Evolutionary conservation across 2,113 vertebrate genomes (phyloP).

Genomic region (Talpa occidentalis): DNA sequence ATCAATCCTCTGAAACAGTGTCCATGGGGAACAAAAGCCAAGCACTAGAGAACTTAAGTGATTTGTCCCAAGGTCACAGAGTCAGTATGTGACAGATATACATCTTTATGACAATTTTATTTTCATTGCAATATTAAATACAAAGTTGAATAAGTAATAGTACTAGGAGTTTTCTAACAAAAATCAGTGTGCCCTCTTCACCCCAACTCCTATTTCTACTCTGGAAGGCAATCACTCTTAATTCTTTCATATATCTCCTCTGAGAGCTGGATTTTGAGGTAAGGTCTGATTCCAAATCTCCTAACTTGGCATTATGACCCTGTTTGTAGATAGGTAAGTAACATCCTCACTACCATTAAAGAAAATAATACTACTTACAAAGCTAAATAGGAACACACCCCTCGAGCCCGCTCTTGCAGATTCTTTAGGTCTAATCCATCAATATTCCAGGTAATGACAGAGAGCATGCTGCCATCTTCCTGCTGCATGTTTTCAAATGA

Average conservation of each 20-base stretch:
- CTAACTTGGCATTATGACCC: neutral
- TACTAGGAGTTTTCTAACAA: neutral
- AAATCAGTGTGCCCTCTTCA: neutral
- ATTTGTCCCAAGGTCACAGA: neutral
- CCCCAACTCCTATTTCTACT: neutral
- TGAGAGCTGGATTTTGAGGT: neutral
- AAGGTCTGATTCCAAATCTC: neutral
- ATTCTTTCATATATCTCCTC: neutral
- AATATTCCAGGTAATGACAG: conserved; percentile 95
- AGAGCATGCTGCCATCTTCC: conserved; percentile 88
- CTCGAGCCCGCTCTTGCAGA: conserved; percentile 90
- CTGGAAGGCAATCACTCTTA: neutral
- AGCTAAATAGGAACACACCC: conserved; percentile 91
- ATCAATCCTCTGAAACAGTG: neutral
- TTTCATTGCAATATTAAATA: neutral
- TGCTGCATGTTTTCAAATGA: conserved; percentile 54
- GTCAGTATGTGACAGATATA: neutral
- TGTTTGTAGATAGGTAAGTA: neutral
- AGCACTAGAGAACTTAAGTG: neutral
- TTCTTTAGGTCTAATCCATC: conserved; percentile 93
- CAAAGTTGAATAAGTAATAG: neutral
- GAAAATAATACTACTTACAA: conserved; percentile 87
- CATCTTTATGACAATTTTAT: neutral
- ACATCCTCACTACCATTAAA: neutral
- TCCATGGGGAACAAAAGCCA: neutral